Base-by-base conservation (phyloP, 1,140 invertebrate species). In the Babylonia areolata region DNA sequence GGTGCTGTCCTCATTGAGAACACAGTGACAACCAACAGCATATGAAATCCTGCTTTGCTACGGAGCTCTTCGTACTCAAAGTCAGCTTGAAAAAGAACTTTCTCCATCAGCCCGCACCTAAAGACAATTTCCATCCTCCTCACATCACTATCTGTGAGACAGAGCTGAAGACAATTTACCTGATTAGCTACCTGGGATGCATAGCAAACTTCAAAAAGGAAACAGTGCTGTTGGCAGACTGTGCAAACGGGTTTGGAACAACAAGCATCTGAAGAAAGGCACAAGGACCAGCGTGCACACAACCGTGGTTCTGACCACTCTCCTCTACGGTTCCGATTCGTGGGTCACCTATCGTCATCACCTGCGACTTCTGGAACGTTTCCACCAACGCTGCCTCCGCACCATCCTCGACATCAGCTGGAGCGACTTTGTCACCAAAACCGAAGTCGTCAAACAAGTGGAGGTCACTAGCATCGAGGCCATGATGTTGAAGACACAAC, bases 351-450 rank as follows among this genome's bases (percentile, higher is more conserved):
- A 42, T 37, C 28, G 37, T 69, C 15, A 51, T 23, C 58, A 84
- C 54, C 23, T 73, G 17, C 1, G 31, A 75, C 83, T 73, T 37
- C 69, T 84, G 28, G 39, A 84, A 35, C 37, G 64, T 5, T 84
- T 42, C 54, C 82, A 71, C 71, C 82, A 84, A 37, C 23, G 82
- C 82, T 84, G 82, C 42, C 82, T 84, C 54, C 51, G 37, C 82
- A 37, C 54, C 58, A 84, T 69, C 64, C 82, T 84, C 82, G 71
- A 84, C 15, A 84, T 84, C 35, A 54, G 71, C 82, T 84, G 82
- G 82, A 64, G 82, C 71, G 82, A 84, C 58, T 84, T 71, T 58
- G 58, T 84, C 82, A 84, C 42, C 5, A 54, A 58, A 28, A 37
- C 12, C 1, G 42, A 82, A 82, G 80, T 82, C 51, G 40, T 82